Evolutionary conservation across 2,797 vertebrate genomes (phyloP).

Genomic region (Coregonus ussuriensis): DNA sequence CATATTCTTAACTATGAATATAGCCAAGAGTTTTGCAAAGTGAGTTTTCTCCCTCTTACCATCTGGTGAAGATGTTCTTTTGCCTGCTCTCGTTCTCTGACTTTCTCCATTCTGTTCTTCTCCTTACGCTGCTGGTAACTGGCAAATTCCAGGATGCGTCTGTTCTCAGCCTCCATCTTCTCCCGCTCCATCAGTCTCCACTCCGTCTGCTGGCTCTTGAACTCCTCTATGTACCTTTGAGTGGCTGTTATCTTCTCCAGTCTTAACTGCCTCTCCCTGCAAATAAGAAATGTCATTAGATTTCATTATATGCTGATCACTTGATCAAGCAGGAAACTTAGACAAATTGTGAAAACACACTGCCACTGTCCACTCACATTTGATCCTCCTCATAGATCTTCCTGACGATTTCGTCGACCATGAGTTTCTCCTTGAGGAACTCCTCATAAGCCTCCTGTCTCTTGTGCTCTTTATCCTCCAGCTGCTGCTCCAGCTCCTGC

Average conservation of each 20-base stretch:
- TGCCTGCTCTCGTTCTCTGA: conserved; percentile 76
- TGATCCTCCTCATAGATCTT: conserved; percentile 93
- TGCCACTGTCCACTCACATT: conserved; percentile 74
- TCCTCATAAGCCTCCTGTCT: conserved; percentile 87
- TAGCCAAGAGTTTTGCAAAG: neutral
- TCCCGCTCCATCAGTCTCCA: conserved; percentile 86
- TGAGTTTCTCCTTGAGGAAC: conserved; percentile 89
- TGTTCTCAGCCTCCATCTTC: conserved; percentile 90
- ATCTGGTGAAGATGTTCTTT: conserved; percentile 79
- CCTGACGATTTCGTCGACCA: conserved; percentile 90
- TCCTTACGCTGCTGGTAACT: conserved; percentile 78
- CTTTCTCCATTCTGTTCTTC: conserved; percentile 75
- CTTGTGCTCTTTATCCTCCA: conserved; percentile 82
- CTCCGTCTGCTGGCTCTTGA: conserved; percentile 81
- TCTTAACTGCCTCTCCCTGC: conserved; percentile 84
- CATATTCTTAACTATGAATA: neutral
- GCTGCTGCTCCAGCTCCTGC: conserved; percentile 83
- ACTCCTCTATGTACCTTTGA: conserved; percentile 84
- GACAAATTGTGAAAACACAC: neutral
- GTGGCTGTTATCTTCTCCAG: conserved; percentile 85
- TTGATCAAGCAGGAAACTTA: neutral
- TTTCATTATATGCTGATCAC: neutral
- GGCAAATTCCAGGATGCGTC: conserved; percentile 83
- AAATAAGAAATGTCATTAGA: conserved; percentile 17
- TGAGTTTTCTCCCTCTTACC: conserved; percentile 64